Conservation (phyloP, 2,113 vertebrate species). For the Sinocyclocheilus maitianheensis region DNA sequence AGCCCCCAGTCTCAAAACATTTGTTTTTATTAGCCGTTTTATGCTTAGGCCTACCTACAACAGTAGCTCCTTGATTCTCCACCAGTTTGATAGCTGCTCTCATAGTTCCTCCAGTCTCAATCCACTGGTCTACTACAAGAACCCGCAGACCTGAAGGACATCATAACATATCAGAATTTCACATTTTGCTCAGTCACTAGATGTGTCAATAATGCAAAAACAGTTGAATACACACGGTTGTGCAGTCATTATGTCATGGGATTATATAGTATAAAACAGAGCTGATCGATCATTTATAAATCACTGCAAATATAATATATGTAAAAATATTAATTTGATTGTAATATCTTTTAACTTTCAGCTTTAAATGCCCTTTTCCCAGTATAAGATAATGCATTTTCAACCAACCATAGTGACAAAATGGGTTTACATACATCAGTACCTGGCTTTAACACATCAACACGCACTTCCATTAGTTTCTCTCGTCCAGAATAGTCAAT, state of each 20-base stretch:
- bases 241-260: too few relatives aligned
- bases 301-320: too few relatives aligned
- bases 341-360: too few relatives aligned
- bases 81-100: slow-evolving; percentile 81
- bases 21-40: not conserved
- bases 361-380: too few relatives aligned
- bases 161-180: not conserved
- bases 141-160: slow-evolving; percentile 75
- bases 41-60: slow-evolving; percentile 74
- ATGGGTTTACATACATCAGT: not conserved
- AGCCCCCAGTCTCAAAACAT: too few relatives aligned
- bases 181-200: too few relatives aligned
- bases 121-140: slow-evolving; percentile 87
- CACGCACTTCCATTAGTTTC: slow-evolving; percentile 83
- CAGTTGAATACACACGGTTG: too few relatives aligned
- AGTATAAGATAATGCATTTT: too few relatives aligned
- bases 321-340: too few relatives aligned
- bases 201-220: too few relatives aligned
- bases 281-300: too few relatives aligned
- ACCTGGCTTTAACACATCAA: slow-evolving; percentile 80
- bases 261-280: too few relatives aligned
- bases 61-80: slow-evolving; percentile 77
- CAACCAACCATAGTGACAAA: not conserved
- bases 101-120: slow-evolving; percentile 89
- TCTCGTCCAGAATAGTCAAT: slow-evolving; percentile 77